Base-by-base conservation (phyloP, 2,113 vertebrate species). In the Hippocampus comes region DNA sequence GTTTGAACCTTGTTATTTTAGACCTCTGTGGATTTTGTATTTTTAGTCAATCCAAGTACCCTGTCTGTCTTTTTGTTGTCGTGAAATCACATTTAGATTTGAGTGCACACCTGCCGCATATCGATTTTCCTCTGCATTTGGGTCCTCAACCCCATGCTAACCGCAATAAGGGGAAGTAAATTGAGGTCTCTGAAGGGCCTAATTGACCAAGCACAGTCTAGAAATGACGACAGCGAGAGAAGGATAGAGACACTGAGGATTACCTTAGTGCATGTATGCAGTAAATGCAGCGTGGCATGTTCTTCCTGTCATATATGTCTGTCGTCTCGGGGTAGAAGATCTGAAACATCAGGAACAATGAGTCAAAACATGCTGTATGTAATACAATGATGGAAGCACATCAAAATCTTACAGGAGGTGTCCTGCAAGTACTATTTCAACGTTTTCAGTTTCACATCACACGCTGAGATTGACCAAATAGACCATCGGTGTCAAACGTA, bases 291-390 rank as follows among this genome's bases (percentile, higher is more conserved):
- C 96, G 95, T 0, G 97, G 97, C 97, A 99, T 99, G 91, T 99
- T 99, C 92, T 99, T 99, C 78, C 97, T 92, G 88, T 99, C 97
- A 18, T 99, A 99, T 75, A 99, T 98, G 84, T 99, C 97, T 74
- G 97, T 99, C 9, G 97, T 99, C 91, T 99, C 97, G 23, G 97
- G 97, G 81, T 99, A 99, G 92, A 99, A 99, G 82, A 99, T 99
- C 97, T 99, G 84, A 83, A 89, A 85, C 48, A 79, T 46, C 6
- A 1, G 27, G 21, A 38, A 55, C 14, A 55, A 4, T 5, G 23
- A 71, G 34, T 71, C 5, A 34, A 25, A 30, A 3, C 49, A 17
- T 11, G 25, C 23, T 5, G 15, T 20, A 5, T 5, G 15, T 20
- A 5, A 21, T 34, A 25, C 43, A 53, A 53, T 46, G 14, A 68